Evolutionary conservation across 2,797 vertebrate genomes (phyloP).

Genomic region (Eulemur rubriventer): DNA sequence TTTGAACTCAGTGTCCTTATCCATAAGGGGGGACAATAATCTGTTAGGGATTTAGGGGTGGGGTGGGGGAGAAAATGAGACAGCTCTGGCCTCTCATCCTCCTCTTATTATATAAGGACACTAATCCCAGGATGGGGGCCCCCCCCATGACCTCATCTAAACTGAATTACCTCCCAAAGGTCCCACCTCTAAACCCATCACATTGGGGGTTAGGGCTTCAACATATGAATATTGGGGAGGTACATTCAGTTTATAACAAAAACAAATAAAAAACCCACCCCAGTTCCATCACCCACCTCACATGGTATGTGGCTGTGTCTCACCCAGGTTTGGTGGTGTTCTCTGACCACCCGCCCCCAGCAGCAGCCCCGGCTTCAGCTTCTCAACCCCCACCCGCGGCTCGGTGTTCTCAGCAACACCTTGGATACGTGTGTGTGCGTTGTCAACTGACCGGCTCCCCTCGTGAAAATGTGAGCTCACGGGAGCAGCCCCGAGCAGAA

Average conservation of each 20-base stretch:
- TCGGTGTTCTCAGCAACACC: background rate
- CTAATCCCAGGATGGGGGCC: background rate
- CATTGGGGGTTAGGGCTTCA: background rate
- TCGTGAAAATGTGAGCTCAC: background rate
- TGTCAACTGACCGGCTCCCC: background rate
- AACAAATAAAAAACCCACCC: background rate
- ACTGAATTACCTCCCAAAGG: background rate
- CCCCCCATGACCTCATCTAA: background rate
- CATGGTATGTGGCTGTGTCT: background rate
- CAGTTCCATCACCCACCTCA: background rate
- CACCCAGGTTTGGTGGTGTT: background rate
- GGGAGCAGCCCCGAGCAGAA: background rate
- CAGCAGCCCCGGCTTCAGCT: background rate
- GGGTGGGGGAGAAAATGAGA: background rate
- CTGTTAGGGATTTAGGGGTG: background rate
- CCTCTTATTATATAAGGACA: background rate
- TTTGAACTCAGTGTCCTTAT: background rate
- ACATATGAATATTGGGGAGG: background rate
- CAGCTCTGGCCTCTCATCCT: background rate
- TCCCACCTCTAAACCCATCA: background rate
- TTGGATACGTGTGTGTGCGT: background rate
- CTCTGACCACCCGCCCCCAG: background rate
- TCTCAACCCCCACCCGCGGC: background rate
- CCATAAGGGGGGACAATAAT: background rate
- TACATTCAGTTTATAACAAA: background rate